Evolutionary conservation across 2,888 invertebrate genomes (phyloP), one percentile per base, ranked within the genome.

Genomic region (Nycteola revayana): DNA sequence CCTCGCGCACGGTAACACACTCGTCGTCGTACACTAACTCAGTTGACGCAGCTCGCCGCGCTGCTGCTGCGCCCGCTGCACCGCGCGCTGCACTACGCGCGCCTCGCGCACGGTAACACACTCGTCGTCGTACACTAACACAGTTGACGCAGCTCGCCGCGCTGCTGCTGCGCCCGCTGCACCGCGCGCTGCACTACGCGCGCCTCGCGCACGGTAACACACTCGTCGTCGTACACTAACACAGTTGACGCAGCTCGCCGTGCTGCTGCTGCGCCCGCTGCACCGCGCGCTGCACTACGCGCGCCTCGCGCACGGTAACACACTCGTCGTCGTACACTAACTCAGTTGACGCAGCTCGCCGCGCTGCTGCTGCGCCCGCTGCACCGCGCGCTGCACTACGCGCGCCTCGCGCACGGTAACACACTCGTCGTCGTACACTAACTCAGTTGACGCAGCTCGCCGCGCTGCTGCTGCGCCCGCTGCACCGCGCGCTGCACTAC

Each of bases 261-360:
- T 93, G 39, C 93, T 96, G 66, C 88, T 96, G 10, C 82, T 96
- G 40, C 95, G 96, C 73, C 96, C 96, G 2, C 83, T 95, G n/a
- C 94, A 96, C 22, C 95, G 96, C 71, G 96, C 96, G 81, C 93
- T 94, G 73, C 18, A 89, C 91, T 54, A 89, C 96, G 61, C n/a
- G n/a, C n/a, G n/a, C n/a, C n/a, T n/a, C n/a, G n/a, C n/a, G n/a
- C n/a, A n/a, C n/a, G n/a, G n/a, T n/a, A n/a, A 81, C 96, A 43
- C 93, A 4, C 32, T 73, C 85, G 96, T 44, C 96, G 96, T n/a
- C 83, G 97, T 93, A 93, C n/a, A n/a, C n/a, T n/a, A n/a, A n/a
- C n/a, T n/a, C n/a, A n/a, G n/a, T n/a, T n/a, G n/a, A n/a, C 64
- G 91, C 92, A 56, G n/a, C 90, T 89, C 39, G 90, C 91, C 25